Evolutionary conservation across 2,113 vertebrate species (phyloP).

Genomic region (Paralichthys olivaceus): DNA sequence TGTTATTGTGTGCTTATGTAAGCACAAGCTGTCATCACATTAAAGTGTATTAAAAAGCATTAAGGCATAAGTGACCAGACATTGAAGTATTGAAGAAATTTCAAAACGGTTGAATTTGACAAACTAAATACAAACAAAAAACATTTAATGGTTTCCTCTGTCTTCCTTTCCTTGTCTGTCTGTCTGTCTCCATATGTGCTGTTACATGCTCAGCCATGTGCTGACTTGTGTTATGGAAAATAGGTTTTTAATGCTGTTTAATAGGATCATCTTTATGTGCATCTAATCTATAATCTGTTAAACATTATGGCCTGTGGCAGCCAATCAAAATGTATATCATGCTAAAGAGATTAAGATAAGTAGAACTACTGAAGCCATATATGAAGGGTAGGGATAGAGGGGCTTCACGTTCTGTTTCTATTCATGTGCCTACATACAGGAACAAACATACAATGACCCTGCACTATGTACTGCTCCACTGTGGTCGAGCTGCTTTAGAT

Average conservation of each 20-base stretch:
- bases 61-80: not conserved
- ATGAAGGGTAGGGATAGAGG: constrained; percentile 5
- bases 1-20: not conserved
- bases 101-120: not conserved
- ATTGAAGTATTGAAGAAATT: not conserved
- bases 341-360: constrained; percentile 63
- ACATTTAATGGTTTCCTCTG: not conserved
- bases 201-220: constrained; percentile 34
- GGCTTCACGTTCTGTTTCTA: not conserved
- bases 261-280: constrained; percentile 64
- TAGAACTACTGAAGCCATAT: constrained; percentile 27
- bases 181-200: not conserved
- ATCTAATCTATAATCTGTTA: constrained; percentile 69
- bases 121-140: not conserved
- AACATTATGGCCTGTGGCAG: constrained; percentile 53
- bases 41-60: not conserved
- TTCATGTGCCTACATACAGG: constrained; percentile 4
- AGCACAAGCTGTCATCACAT: not conserved
- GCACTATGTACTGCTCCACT: not conserved
- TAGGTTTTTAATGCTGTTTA: constrained; percentile 52
- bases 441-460: not conserved
- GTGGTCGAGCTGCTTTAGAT: not conserved
- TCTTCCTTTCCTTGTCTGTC: not conserved
- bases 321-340: constrained; percentile 56
- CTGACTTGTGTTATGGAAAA: constrained; percentile 59